Conservation (phyloP, 2,888 invertebrate species). For the Erebia epiphron region DNA sequence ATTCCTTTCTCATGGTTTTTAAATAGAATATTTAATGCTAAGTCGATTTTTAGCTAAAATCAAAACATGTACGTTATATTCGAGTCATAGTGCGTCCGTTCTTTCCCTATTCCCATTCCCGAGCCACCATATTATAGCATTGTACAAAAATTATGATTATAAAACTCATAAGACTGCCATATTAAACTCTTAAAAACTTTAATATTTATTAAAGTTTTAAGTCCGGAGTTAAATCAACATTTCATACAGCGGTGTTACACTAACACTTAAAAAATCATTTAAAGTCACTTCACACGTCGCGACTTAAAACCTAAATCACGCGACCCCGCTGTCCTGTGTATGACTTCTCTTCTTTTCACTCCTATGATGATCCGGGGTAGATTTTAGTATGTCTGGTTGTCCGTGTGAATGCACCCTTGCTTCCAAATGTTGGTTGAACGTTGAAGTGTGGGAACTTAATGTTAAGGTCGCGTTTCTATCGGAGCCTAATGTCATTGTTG, state of each 20-base stretch:
- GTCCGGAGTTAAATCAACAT: conserved; percentile 3
- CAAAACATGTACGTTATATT: too few species aligned
- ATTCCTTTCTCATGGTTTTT: too few species aligned
- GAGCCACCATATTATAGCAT: too few species aligned
- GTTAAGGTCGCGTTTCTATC: conserved; percentile 71
- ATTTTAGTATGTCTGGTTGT: conserved; percentile 93
- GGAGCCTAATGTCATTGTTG: conserved; percentile 67
- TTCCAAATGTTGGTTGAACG: conserved; percentile 56
- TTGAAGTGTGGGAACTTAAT: conserved; percentile 68
- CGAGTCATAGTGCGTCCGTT: too few species aligned
- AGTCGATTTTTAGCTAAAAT: neutral
- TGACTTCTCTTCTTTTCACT: conserved; percentile 66
- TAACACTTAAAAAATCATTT: conserved; percentile 9
- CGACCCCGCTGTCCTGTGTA: conserved; percentile 67
- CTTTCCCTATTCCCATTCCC: too few species aligned
- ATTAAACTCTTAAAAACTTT: too few species aligned
- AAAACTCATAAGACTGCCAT: too few species aligned
- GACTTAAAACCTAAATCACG: conserved; percentile 58
- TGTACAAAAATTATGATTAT: too few species aligned
- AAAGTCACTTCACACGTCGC: conserved; percentile 26
- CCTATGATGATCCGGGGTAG: conserved; percentile 91
- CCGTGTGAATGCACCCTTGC: conserved; percentile 73
- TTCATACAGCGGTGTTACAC: conserved; percentile 23
- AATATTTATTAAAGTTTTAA: too few species aligned
- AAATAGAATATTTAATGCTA: too few species aligned